phyloP scores from a whole-genome alignment of 2,113 vertebrate genomes.

The Oenanthe melanoleuca region DNA sequence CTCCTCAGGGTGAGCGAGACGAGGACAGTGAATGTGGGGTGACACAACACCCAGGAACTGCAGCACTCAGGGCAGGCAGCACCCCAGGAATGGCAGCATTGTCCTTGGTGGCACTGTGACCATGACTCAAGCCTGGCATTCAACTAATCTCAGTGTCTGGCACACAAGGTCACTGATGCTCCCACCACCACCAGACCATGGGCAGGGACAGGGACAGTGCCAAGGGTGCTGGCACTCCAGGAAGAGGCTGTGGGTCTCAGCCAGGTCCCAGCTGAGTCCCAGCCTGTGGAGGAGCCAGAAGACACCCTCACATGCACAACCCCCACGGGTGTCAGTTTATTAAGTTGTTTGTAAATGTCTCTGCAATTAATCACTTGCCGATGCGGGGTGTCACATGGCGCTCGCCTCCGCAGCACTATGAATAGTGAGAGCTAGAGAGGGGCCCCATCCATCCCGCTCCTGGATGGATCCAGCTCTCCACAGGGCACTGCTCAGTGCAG shows the following conservation, averaged over 20 bases:
- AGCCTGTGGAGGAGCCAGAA: neutral
- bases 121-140: neutral
- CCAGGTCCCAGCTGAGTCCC: neutral
- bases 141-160: neutral
- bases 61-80: neutral
- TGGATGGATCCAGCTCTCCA: neutral
- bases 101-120: neutral
- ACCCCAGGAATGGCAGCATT: neutral
- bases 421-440: neutral
- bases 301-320: neutral
- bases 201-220: neutral
- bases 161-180: neutral
- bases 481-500: neutral
- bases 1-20: accelerated
- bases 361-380: neutral
- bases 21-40: neutral
- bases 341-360: constrained; percentile 22
- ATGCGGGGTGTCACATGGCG: neutral
- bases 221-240: accelerated
- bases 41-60: neutral
- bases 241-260: neutral
- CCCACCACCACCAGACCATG: neutral
- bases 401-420: neutral
- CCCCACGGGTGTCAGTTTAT: neutral
- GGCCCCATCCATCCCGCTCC: neutral